Conservation (phyloP, 2,113 vertebrate genomes). For the Cebidichthys violaceus region DNA sequence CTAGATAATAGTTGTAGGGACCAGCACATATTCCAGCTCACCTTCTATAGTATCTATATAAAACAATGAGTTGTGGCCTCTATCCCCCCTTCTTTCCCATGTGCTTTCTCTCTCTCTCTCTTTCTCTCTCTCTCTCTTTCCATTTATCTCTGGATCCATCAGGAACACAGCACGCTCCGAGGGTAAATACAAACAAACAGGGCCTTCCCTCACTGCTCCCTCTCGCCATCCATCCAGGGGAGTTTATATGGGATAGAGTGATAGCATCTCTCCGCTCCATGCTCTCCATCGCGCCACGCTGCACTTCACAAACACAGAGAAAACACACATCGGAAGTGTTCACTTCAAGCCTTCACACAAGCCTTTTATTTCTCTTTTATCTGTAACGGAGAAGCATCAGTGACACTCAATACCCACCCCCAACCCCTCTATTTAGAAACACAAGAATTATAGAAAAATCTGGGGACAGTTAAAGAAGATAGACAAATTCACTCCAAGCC, state of each 20-base stretch:
- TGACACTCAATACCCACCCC: not conserved
- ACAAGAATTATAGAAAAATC: slow-evolving; percentile 13
- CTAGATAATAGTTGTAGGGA: not conserved
- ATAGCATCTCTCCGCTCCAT: slow-evolving; percentile 76
- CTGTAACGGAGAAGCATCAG: slow-evolving; percentile 29
- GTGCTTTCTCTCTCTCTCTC: slow-evolving; percentile 9
- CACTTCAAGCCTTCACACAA: slow-evolving; percentile 61
- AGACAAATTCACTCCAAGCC: not conserved
- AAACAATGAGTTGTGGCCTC: slow-evolving; percentile 1
- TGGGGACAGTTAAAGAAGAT: not conserved
- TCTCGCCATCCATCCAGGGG: slow-evolving; percentile 52
- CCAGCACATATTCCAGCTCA: not conserved
- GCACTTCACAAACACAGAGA: slow-evolving; percentile 77
- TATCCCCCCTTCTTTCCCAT: not conserved
- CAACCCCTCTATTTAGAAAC: slow-evolving; percentile 6
- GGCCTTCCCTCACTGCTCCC: slow-evolving; percentile 28
- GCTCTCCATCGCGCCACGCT: slow-evolving; percentile 74
- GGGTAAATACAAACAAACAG: slow-evolving; percentile 81
- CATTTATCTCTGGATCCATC: slow-evolving; percentile 69
- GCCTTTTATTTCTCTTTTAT: slow-evolving; percentile 57
- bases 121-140: slow-evolving; percentile 14
- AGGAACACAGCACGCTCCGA: slow-evolving; percentile 73
- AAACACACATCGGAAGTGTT: slow-evolving; percentile 73
- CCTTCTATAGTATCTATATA: not conserved
- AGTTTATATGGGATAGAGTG: slow-evolving; percentile 76